A percentile compares a stretch with the other conserved stretches of the same genome.
Conservation (phyloP, 2,888 invertebrate genomes). For the Tipula unca region DNA sequence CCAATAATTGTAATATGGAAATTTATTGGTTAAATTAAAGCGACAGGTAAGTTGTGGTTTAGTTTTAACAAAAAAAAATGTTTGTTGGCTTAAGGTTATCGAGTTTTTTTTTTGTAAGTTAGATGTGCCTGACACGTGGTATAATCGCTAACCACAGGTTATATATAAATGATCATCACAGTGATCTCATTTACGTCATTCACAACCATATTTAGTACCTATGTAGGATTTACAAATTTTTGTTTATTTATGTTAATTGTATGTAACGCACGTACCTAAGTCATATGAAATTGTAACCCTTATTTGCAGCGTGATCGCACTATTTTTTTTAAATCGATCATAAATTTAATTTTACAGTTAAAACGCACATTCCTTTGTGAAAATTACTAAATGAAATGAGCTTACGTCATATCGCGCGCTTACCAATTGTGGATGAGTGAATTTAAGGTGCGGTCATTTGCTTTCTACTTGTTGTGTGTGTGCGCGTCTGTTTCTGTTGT, state of each 20-base stretch:
- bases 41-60: background rate
- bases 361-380: background rate
- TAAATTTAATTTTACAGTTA: background rate
- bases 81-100: background rate
- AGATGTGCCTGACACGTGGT: background rate
- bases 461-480: background rate
- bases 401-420: background rate
- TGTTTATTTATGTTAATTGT: background rate
- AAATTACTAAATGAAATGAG: background rate
- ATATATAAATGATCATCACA: too few species aligned
- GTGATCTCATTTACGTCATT: background rate
- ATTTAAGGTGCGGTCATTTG: slow-evolving; percentile 2
- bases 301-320: too few species aligned
- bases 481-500: background rate
- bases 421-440: background rate
- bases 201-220: background rate
- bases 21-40: too few species aligned
- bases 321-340: too few species aligned
- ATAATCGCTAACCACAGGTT: background rate
- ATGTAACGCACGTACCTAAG: too few species aligned
- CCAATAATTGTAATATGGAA: too few species aligned
- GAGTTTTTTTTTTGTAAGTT: background rate
- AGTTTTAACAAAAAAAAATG: background rate
- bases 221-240: background rate
- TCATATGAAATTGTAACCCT: too few species aligned